Evolutionary conservation across 2,888 invertebrate species (phyloP).

Genomic region (Eupithecia pulchellata): DNA sequence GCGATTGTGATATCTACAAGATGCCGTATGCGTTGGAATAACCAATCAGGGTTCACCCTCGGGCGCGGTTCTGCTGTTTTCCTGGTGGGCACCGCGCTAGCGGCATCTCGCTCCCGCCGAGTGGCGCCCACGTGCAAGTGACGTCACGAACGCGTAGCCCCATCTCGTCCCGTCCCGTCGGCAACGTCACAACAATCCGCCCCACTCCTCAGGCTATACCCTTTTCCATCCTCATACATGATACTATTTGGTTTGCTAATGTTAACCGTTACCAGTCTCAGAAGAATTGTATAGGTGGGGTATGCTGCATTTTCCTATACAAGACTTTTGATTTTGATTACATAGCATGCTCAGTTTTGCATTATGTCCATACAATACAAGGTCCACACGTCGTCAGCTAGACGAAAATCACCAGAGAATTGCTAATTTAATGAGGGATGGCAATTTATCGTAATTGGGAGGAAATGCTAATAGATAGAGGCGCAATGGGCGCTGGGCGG

Average conservation of each 20-base stretch:
- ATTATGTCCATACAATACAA: neutral
- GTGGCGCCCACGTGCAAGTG: conserved; percentile 76
- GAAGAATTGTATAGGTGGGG: neutral
- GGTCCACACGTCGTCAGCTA: neutral
- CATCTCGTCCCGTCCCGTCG: conserved; percentile 23
- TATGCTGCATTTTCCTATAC: neutral
- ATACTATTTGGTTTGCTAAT: conserved; percentile 11
- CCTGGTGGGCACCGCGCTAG: conserved; percentile 49
- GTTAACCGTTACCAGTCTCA: neutral
- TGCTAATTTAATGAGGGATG: neutral
- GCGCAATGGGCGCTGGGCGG: conserved; percentile 16
- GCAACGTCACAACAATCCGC: conserved; percentile 69
- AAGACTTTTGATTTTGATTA: no score
- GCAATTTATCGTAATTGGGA: neutral
- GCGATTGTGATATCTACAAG: neutral
- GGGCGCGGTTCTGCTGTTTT: conserved; percentile 57
- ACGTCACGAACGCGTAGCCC: conserved; percentile 68
- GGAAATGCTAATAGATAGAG: conserved; percentile 55
- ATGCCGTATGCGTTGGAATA: conserved; percentile 59
- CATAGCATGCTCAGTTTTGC: neutral
- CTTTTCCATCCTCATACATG: conserved; percentile 17
- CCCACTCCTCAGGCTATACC: conserved; percentile 17
- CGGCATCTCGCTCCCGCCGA: conserved; percentile 58
- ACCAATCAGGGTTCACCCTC: conserved; percentile 63
- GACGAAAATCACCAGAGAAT: neutral